Conservation (phyloP, 2,797 vertebrate species). For the Perodicticus potto region DNA sequence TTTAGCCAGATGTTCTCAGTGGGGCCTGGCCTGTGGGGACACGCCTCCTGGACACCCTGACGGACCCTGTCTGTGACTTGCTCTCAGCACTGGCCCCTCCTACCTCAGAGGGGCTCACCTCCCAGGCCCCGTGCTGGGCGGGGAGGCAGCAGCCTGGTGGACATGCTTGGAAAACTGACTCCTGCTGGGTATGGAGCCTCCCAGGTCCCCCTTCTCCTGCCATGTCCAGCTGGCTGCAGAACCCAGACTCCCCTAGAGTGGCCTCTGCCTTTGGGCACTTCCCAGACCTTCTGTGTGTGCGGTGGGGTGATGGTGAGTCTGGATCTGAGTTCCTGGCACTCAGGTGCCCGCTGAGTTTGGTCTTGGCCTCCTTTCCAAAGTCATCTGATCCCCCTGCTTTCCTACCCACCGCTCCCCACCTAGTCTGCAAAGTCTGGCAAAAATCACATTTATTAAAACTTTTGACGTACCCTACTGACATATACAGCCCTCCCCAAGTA, state of each 20-base stretch:
- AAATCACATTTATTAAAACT: conserved; percentile 68
- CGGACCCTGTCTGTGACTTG: background rate
- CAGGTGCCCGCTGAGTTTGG: background rate
- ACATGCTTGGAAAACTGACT: rapidly evolving
- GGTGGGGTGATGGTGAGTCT: background rate
- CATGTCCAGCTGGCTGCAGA: background rate
- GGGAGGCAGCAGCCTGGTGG: background rate
- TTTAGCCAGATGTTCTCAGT: background rate
- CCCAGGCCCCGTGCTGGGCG: background rate
- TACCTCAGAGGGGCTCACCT: background rate
- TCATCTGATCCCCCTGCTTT: rapidly evolving
- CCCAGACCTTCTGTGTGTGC: background rate
- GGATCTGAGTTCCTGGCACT: background rate
- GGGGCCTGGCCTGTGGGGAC: background rate
- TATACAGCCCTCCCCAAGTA: background rate
- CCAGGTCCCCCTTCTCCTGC: background rate
- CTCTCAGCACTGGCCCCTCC: background rate
- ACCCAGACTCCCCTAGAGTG: background rate
- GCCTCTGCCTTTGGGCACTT: background rate
- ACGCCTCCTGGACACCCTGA: background rate
- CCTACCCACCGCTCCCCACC: background rate
- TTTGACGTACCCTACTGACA: background rate
- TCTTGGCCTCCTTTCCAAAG: background rate
- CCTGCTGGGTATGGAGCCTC: background rate
- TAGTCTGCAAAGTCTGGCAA: conserved; percentile 8